Evolutionary conservation across 1,140 invertebrate species (phyloP).

Genomic region (Ips nitidus): DNA sequence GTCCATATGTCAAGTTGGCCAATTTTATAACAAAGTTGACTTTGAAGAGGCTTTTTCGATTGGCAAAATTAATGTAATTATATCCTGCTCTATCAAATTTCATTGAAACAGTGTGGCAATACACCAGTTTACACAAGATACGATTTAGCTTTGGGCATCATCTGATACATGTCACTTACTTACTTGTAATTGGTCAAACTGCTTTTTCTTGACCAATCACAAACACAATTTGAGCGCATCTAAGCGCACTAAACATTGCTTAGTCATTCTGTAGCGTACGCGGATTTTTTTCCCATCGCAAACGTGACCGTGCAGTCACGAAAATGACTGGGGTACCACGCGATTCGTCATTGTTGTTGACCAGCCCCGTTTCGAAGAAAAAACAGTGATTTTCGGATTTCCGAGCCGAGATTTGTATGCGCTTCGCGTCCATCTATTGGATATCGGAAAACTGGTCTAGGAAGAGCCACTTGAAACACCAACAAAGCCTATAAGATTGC

Average conservation of each 20-base stretch:
- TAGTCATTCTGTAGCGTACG: conserved; percentile 4
- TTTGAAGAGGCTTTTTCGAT: too few species aligned
- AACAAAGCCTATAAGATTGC: conserved; percentile 30
- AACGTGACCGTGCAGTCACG: conserved; percentile 1
- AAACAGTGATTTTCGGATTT: neutral
- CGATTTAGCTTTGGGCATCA: too few species aligned
- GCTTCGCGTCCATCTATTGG: neutral
- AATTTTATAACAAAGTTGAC: too few species aligned
- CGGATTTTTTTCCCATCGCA: conserved; percentile 1
- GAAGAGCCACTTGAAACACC: conserved; percentile 15
- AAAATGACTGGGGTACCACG: neutral
- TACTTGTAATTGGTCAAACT: too few species aligned
- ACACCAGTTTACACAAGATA: too few species aligned
- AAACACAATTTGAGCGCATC: too few species aligned
- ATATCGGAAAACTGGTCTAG: conserved; percentile 16
- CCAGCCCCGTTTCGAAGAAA: neutral
- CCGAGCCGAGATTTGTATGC: neutral
- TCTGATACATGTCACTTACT: too few species aligned
- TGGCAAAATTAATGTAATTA: too few species aligned
- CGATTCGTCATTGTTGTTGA: neutral
- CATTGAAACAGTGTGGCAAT: too few species aligned
- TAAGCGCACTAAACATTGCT: neutral
- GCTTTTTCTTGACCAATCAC: too few species aligned
- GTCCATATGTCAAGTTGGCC: too few species aligned
- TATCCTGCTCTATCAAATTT: too few species aligned